Percentiles rank a stretch among this genome's conserved stretches.
Conservation (phyloP, 37 sponge, comb jelly and placozoan species). For the Oopsacas minuta region DNA sequence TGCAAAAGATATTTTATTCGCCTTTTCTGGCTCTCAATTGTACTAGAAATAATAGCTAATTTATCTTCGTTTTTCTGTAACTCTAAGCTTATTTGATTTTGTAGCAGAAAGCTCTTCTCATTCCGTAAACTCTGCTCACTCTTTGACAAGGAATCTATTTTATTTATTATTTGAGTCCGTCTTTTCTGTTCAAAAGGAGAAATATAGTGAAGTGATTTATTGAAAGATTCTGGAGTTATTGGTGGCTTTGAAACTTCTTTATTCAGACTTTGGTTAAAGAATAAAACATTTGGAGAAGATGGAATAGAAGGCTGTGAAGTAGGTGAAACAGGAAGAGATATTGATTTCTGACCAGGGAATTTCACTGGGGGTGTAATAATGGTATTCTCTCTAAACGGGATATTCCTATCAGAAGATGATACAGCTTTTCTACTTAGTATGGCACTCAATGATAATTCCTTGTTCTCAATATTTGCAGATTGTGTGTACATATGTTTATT, state of each 20-base stretch:
- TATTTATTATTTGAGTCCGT: neutral
- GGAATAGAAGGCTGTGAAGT: neutral
- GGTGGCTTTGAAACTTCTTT: neutral
- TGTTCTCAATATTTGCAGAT: neutral
- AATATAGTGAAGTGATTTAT: neutral
- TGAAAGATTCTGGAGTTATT: neutral
- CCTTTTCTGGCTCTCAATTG: constrained; percentile 48
- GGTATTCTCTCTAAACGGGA: neutral
- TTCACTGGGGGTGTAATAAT: neutral
- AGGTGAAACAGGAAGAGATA: neutral
- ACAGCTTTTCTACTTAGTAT: neutral
- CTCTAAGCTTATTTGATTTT: neutral
- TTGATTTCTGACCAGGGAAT: neutral
- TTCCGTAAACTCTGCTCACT: neutral
- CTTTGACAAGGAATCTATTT: neutral
- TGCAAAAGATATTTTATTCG: constrained; percentile 22
- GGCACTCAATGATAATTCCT: neutral
- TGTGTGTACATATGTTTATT: neutral
- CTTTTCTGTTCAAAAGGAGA: neutral
- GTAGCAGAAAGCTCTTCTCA: neutral
- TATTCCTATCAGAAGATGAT: neutral
- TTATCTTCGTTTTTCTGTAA: neutral
- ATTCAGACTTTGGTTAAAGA: neutral
- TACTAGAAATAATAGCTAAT: neutral
- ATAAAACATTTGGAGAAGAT: neutral